phyloP scores from a whole-genome alignment of 2,113 vertebrate genomes.

The Eolophus roseicapilla region DNA sequence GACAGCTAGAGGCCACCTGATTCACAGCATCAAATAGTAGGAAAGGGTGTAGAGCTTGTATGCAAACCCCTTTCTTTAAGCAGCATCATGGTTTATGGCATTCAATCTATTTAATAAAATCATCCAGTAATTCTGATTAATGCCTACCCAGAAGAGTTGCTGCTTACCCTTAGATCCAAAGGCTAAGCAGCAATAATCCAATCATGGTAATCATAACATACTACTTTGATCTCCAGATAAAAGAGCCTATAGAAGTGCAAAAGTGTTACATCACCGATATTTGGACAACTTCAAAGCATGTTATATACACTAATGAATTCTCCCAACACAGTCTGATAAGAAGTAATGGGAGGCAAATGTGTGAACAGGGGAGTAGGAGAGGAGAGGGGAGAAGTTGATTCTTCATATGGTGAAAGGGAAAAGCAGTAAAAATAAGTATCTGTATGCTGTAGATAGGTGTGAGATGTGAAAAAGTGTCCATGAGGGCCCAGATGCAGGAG shows the following conservation, averaged over 20 bases:
- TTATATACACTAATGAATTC: conserved; percentile 53
- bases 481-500: background rate
- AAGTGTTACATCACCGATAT: conserved; percentile 52
- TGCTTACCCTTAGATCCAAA: conserved; percentile 60
- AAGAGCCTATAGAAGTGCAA: conserved; percentile 52
- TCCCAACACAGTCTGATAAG: background rate
- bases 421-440: background rate
- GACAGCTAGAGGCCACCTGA: background rate
- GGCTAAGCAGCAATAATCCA: conserved; percentile 57
- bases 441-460: background rate
- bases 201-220: conserved; percentile 39
- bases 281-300: conserved; percentile 56
- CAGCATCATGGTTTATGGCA: background rate
- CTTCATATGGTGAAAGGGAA: background rate
- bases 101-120: conserved; percentile 25
- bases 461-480: background rate
- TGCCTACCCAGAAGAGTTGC: conserved; percentile 18
- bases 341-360: background rate
- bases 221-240: conserved; percentile 66
- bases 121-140: conserved; percentile 27
- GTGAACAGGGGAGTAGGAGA: background rate
- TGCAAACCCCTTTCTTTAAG: background rate
- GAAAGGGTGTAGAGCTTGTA: background rate
- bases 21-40: background rate
- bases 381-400: background rate